Percentiles rank a stretch among this genome's conserved stretches.
phyloP scores from a whole-genome alignment of 2,113 vertebrate genomes.

The Dermatemys mawii region DNA sequence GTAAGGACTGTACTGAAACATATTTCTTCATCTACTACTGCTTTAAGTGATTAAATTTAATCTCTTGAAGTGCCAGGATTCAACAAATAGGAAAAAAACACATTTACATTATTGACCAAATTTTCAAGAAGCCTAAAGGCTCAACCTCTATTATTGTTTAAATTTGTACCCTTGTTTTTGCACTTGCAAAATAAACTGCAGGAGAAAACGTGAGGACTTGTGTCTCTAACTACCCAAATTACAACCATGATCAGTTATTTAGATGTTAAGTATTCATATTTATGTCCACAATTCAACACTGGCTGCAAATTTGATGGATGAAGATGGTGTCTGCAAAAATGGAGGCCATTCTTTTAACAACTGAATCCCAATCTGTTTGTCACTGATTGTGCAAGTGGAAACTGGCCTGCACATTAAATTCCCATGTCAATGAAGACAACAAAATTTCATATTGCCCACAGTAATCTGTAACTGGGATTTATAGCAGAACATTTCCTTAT shows the following conservation, averaged over 20 bases:
- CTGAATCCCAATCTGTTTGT: neutral
- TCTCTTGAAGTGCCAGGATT: rapidly evolving
- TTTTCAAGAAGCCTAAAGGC: neutral
- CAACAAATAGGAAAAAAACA: rapidly evolving
- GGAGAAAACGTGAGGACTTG: neutral
- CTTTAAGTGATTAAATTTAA: neutral
- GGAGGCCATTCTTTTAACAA: neutral
- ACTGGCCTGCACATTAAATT: neutral
- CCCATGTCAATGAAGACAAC: neutral
- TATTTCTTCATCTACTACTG: neutral
- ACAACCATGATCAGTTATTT: neutral
- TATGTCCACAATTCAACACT: neutral
- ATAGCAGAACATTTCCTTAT: neutral
- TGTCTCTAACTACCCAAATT: neutral
- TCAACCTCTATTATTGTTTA: neutral
- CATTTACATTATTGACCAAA: rapidly evolving
- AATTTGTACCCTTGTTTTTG: neutral
- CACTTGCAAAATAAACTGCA: neutral
- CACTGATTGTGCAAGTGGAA: neutral
- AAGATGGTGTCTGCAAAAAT: neutral
- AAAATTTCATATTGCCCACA: neutral
- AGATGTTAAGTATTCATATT: neutral
- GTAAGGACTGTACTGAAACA: neutral
- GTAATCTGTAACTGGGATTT: neutral
- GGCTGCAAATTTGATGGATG: neutral